Evolutionary conservation across 2,113 vertebrate species (phyloP), one percentile per base, ranked within the genome.

Genomic region (Oncorhynchus keta): DNA sequence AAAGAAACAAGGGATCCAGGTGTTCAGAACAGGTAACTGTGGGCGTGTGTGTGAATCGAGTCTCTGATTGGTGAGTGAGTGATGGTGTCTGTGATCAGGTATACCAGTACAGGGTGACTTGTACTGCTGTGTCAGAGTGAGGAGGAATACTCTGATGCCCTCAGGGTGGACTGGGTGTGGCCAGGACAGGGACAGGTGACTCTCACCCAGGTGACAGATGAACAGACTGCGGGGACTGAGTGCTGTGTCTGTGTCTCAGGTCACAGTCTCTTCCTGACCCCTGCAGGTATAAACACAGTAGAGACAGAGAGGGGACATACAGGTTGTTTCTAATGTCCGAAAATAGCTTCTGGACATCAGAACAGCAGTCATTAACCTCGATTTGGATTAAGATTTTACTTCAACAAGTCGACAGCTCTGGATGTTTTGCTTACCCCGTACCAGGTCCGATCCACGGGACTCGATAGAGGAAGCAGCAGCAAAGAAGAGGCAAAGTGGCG

Each of bases 241-340:
- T 11, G 39, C 39, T 45, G 39, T 45, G 39, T 45, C 2, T 39
- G 6, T n/a, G 30, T 74, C 68, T 78, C 49, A 45, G 57, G 66
- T 78, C 77, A 74, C 76, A 75, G 75, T 14, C 66, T 75, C 68
- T 32, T 14, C 79, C 66, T 85, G 69, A 84, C 79, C 76, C 76
- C 84, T 89, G 83, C 84, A 87, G 86, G 77, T 65, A 71, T 12
- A 64, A 64, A 85, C 75, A 85, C 74, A 76, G 4, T 32, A 26
- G 8, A 45, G 39, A 45, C 39, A 11, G 39, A 11, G 39, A 45
- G 39, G 9, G 39, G 39, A 45, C 55, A 57, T 5, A 57, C 18
- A 20, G 55, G 55, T 39, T 9, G 0, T 39, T 39, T 35, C 35
- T 7, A 7, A 35, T 35, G 35, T 7, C 35, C 1, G 6, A 35